phyloP scores from a whole-genome alignment of 2,888 invertebrate genomes.

The Polyommatus iphigenia region DNA sequence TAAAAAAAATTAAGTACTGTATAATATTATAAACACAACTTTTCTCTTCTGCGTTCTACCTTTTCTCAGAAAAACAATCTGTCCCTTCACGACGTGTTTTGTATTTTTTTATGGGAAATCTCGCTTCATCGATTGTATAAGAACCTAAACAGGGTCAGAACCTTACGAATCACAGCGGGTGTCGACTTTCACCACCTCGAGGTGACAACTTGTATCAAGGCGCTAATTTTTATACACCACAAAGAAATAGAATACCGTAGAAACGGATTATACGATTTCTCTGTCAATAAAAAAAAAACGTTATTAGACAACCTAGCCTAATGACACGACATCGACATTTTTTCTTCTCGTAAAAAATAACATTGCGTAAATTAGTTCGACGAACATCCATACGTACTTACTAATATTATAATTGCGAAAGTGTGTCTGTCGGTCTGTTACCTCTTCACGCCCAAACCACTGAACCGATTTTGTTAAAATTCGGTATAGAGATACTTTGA shows the following conservation, averaged over 20 bases:
- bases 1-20: no score
- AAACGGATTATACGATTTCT: not conserved
- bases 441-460: no score
- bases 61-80: not conserved
- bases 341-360: not conserved
- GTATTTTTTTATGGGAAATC: not conserved
- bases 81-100: not conserved
- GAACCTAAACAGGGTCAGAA: conserved; percentile 16
- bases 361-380: not conserved
- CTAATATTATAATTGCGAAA: no score
- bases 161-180: conserved; percentile 10
- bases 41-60: not conserved
- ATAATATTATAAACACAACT: not conserved
- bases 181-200: conserved; percentile 12
- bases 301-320: no score
- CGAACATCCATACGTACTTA: no score
- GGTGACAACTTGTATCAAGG: conserved; percentile 1
- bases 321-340: no score
- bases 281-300: no score
- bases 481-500: no score
- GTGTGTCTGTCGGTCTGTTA: no score
- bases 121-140: conserved; percentile 11
- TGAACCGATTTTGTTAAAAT: no score
- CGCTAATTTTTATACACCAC: conserved; percentile 24
- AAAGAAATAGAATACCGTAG: not conserved